Percentiles rank a stretch among this genome's conserved stretches.
Conservation (phyloP, 2,797 vertebrate genomes). For the Alca torda region DNA sequence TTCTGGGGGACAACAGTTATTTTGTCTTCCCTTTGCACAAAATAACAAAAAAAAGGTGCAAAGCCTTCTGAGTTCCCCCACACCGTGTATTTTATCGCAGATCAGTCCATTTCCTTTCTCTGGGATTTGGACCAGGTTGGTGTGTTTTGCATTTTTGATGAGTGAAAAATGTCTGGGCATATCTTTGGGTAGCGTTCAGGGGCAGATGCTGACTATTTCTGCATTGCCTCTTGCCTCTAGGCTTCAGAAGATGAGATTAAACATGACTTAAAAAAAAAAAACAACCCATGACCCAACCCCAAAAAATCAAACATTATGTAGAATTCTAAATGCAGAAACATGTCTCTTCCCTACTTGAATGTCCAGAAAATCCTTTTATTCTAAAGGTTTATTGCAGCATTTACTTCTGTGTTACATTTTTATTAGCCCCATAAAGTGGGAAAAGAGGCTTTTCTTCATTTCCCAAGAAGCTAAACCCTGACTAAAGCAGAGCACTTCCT, state of each 20-base stretch:
- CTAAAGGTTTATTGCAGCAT: not conserved
- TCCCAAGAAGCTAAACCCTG: not conserved
- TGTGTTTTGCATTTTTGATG: not conserved
- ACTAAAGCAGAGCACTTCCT: not conserved
- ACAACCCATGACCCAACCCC: not conserved
- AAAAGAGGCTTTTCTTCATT: not conserved
- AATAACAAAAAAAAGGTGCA: not conserved
- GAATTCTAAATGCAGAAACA: not conserved
- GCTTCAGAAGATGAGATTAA: not conserved
- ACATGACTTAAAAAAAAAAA: not conserved
- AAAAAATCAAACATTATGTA: not conserved
- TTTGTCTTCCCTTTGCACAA: not conserved
- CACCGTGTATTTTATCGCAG: not conserved
- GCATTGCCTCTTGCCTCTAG: not conserved
- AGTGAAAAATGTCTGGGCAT: not conserved
- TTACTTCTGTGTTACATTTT: not conserved
- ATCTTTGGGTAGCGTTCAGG: not conserved
- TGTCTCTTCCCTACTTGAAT: not conserved
- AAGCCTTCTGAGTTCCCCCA: not conserved
- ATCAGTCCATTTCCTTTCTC: not conserved
- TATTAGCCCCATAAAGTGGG: not conserved
- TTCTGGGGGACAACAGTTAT: not conserved
- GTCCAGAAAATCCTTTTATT: not conserved
- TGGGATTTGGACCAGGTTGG: not conserved
- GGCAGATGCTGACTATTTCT: not conserved